Base-by-base conservation (phyloP, 2,888 invertebrate species). In the Drosophila pegasa region DNA sequence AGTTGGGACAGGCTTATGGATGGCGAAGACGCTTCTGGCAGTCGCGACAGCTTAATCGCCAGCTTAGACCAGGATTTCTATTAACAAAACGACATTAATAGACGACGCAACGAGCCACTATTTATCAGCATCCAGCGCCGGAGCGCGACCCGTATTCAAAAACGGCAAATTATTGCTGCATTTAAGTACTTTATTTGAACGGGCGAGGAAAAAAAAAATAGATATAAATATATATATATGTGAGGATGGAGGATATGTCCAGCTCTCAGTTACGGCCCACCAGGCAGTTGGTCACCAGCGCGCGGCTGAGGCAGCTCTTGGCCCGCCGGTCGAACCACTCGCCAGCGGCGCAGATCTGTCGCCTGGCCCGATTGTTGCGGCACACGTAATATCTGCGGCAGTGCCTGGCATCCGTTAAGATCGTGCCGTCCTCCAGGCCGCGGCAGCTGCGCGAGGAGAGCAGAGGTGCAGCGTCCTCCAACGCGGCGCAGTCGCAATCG, bases 371-470 rank as follows among this genome's bases (percentile, higher is more conserved):
- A 33, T 62, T 71, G 20, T 66, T 62, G 27, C 33, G 54, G 48
- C 80, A 75, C 6, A 72, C 51, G 29, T 69, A 79, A 68, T 50
- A 80, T 9, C 72, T 75, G 37, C 75, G 71, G 40, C 79, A 82
- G 50, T 65, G 75, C 1, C 51, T 66, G 2, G 22, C n/a, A 33
- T 85, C 79, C n/a, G 72, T 35, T 0, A 75, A 22, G 31, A 58
- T n/a, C 4, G 63, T 62, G 7, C 79, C 86, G 10, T 78, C 82
- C 6, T 29, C 38, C 1, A 37, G 8, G 7, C 45, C 65, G 7
- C 41, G 65, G 45, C 82, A 80, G 14, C 64, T 75, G 12, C 31
- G 50, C 2, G 35, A 9, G 6, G 74, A 59, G 16, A 45, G 4
- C 40, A 71, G 14, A n/a, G 41, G 1, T 9, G 8, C 16, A 7